Conservation (phyloP, 2,113 vertebrate species). For the Microcebus jonahi region DNA sequence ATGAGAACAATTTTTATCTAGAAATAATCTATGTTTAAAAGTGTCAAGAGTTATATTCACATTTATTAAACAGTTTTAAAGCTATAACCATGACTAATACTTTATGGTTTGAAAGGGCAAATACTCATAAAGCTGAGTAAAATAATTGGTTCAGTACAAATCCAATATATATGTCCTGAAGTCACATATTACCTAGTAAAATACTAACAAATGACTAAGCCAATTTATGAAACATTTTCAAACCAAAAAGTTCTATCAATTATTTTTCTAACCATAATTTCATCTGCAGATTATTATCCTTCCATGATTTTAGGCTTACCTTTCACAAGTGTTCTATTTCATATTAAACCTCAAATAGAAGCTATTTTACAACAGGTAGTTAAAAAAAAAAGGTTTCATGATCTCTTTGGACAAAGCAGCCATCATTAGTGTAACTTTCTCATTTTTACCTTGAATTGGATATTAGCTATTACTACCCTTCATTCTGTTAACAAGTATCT, state of each 20-base stretch:
- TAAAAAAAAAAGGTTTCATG: neutral
- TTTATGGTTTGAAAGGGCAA: conserved; percentile 1
- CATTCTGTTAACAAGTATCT: conserved; percentile 6
- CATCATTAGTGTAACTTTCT: neutral
- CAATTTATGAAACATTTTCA: conserved; percentile 33
- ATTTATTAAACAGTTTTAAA: conserved; percentile 43
- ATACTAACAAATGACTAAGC: neutral
- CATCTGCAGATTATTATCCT: neutral
- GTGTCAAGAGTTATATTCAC: conserved; percentile 17
- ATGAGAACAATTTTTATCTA: neutral
- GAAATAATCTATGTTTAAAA: conserved; percentile 17
- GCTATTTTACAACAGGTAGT: neutral
- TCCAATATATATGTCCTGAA: neutral
- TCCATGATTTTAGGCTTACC: neutral
- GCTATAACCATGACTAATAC: neutral
- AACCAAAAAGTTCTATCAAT: neutral
- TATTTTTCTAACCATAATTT: neutral
- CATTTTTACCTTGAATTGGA: neutral
- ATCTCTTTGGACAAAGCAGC: neutral
- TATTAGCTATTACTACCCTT: neutral
- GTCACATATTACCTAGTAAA: neutral
- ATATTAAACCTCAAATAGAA: conserved; percentile 11
- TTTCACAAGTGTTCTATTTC: conserved; percentile 23
- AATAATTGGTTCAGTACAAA: neutral
- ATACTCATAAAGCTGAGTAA: conserved; percentile 14